Base-by-base conservation (phyloP, 2,888 invertebrate genomes). In the Julus scandinavius region DNA sequence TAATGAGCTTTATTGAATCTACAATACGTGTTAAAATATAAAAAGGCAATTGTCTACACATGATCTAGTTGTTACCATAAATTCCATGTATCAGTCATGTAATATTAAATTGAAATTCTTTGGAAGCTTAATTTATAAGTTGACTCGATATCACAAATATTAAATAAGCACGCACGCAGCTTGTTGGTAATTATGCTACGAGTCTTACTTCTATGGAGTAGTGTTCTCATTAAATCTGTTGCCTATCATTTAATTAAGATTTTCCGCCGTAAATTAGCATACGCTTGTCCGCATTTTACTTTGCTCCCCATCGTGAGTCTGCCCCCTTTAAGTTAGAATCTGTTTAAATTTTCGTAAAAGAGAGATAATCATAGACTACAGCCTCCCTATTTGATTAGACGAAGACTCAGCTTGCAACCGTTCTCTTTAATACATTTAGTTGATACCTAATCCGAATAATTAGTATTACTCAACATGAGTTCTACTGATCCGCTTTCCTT, bases 381-480 rank as follows among this genome's bases (percentile, higher is more conserved):
- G 20, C 63, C n/a, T 63, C 20, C 63, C 63, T 20, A 63, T 63
- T 63, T 63, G 15, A 63, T 63, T 63, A 63, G 63, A 63, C 63
- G 63, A n/a, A 63, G 63, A 63, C 63, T 63, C 63, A 20, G 63
- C 63, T 63, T 63, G 63, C n/a, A 20, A 63, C 20, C 63, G 17
- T 63, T 63, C 20, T 17, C 63, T 63, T 63, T 63, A 20, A 63
- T 63, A 63, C 63, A 63, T 63, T 63, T 63, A 63, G n/a, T 63
- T 63, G 63, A 20, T 63, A 63, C 63, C 63, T 63, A 63, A 63
- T 63, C 63, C 63, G 15, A 63, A 63, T 63, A 63, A 63, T 63
- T 63, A 63, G 63, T 63, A 63, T 63, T 63, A 63, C 63, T 20
- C 63, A 63, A 63, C 63, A 63, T 63, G 63, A 63, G 63, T 20